phyloP scores from a whole-genome alignment of 2,888 invertebrate species.

The Panopea generosa region DNA sequence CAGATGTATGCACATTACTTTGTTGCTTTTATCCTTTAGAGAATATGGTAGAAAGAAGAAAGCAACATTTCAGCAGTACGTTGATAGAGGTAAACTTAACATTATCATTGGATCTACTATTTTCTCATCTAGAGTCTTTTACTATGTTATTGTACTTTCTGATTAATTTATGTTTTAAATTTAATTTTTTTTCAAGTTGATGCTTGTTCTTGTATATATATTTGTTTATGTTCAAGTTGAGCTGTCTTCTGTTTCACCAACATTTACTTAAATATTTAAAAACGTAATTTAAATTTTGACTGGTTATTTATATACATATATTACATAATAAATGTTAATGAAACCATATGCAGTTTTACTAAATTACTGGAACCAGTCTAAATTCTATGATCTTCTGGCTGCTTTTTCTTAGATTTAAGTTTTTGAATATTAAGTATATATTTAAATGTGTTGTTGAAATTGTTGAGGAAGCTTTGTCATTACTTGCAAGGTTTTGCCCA shows the following conservation, averaged over 20 bases:
- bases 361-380: too few relatives aligned
- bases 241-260: neutral
- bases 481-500: constrained; percentile 16
- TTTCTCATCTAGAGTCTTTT: neutral
- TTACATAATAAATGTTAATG: neutral
- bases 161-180: too few relatives aligned
- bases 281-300: neutral
- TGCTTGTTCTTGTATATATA: too few relatives aligned
- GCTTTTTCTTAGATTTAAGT: neutral
- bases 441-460: too few relatives aligned
- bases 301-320: too few relatives aligned
- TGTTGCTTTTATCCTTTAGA: constrained; percentile 70
- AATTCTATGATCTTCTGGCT: too few relatives aligned
- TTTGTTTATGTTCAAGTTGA: too few relatives aligned
- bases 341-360: neutral
- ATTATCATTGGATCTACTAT: neutral
- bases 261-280: neutral
- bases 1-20: too few relatives aligned
- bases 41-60: constrained; percentile 94
- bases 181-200: too few relatives aligned
- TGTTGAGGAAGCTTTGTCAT: too few relatives aligned
- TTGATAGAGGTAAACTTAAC: constrained; percentile 78
- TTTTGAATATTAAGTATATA: too few relatives aligned
- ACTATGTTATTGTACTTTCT: too few relatives aligned
- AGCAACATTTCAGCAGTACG: constrained; percentile 88